These are phyloP conservation scores for Platypus cylindrus DNA, from an alignment of 2,888 invertebrate genomes.

Conservation along the genomic window DNA sequence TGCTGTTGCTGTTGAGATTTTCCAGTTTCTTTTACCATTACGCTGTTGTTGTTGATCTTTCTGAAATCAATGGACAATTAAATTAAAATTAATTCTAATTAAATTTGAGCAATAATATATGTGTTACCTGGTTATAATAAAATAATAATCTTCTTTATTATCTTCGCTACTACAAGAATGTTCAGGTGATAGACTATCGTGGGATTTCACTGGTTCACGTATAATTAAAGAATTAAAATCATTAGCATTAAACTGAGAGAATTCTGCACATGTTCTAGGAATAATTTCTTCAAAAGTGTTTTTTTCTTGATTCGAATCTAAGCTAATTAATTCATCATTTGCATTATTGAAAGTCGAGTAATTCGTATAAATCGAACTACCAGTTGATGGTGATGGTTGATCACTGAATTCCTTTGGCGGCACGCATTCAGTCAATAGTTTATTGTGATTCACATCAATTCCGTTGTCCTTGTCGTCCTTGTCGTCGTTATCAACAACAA, in stretches of 20 bases:
- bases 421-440: too few relatives aligned
- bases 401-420: too few relatives aligned
- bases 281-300: constrained; percentile 14
- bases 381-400: too few relatives aligned
- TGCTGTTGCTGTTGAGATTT: too few relatives aligned
- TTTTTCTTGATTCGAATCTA: constrained; percentile 18
- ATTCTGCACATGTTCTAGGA: constrained; percentile 17
- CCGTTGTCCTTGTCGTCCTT: too few relatives aligned
- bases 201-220: constrained; percentile 24
- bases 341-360: not conserved
- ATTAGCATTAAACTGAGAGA: constrained; percentile 30
- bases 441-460: too few relatives aligned
- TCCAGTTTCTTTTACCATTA: constrained; percentile 35
- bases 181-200: constrained; percentile 30
- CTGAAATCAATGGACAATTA: constrained; percentile 2
- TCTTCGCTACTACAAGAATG: constrained; percentile 17
- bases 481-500: not conserved
- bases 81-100: not conserved
- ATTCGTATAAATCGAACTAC: not conserved
- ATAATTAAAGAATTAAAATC: constrained; percentile 21
- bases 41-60: constrained; percentile 12
- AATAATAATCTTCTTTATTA: constrained; percentile 17
- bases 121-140: constrained; percentile 14
- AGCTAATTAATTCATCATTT: constrained; percentile 4
- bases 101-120: not conserved